Conservation (phyloP, 2,113 vertebrate species). For the Antechinus flavipes region DNA sequence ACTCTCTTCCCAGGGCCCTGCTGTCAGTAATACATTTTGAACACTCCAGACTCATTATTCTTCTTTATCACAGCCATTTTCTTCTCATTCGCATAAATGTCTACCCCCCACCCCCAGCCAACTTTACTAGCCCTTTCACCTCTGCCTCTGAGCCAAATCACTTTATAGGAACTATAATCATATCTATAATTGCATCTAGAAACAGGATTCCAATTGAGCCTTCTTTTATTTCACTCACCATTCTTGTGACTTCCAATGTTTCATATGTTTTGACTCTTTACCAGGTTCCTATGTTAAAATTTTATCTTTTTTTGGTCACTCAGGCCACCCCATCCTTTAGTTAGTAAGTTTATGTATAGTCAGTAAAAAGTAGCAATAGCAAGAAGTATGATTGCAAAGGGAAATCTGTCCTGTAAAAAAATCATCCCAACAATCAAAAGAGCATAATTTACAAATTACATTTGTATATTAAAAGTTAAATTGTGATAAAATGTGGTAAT, state of each 20-base stretch:
- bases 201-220: neutral
- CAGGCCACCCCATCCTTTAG: neutral
- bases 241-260: neutral
- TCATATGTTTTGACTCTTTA: neutral
- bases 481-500: neutral
- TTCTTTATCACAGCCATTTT: neutral
- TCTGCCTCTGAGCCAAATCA: neutral
- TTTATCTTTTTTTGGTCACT: neutral
- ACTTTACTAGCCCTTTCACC: neutral
- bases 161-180: neutral
- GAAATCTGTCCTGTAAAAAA: neutral
- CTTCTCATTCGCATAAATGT: neutral
- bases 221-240: neutral
- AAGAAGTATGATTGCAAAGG: neutral
- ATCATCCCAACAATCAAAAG: neutral
- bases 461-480: neutral
- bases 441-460: neutral
- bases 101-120: neutral
- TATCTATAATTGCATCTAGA: neutral
- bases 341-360: neutral
- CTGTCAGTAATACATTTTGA: neutral
- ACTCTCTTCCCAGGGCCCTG: neutral
- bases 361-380: neutral
- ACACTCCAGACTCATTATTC: neutral
- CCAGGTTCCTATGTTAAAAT: neutral